A percentile compares a stretch with the other conserved stretches of the same genome.
These are phyloP conservation scores for Pseudochirops cupreus DNA, from an alignment of 2,797 vertebrate species.

Conservation along the genomic window DNA sequence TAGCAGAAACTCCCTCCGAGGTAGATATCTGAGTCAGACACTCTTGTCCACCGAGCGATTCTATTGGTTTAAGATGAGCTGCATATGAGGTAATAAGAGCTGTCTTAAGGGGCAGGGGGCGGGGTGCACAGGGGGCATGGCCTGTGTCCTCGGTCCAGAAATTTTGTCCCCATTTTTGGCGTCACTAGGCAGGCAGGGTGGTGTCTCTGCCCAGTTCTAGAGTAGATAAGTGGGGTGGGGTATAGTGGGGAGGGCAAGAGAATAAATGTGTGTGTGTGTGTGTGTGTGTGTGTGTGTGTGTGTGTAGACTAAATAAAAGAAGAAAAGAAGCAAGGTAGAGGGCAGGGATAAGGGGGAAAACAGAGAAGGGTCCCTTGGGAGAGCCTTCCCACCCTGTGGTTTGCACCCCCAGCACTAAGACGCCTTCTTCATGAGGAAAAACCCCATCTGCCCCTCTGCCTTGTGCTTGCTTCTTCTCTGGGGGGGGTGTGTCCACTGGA, in stretches of 20 bases:
- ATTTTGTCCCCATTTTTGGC: constrained; percentile 79
- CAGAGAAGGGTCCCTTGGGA: constrained; percentile 20
- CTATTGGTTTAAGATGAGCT: constrained; percentile 86
- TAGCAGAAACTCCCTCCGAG: constrained; percentile 82
- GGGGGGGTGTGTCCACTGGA: constrained; percentile 63
- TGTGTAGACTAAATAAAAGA: neutral
- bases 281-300: too few relatives aligned
- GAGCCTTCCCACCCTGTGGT: constrained; percentile 60
- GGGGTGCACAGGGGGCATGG: constrained; percentile 68
- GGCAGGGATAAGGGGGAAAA: neutral
- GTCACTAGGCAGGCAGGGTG: constrained; percentile 77
- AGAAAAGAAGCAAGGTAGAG: neutral
- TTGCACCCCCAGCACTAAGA: constrained; percentile 67
- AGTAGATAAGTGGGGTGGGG: constrained; percentile 65
- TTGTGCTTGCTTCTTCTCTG: constrained; percentile 81
- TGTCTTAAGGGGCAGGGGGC: constrained; percentile 74
- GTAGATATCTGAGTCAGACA: constrained; percentile 82
- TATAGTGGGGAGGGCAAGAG: constrained; percentile 7
- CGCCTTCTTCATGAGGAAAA: constrained; percentile 30
- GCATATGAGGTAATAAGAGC: constrained; percentile 85
- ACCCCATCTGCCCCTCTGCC: constrained; percentile 63
- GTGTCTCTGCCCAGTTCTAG: constrained; percentile 74
- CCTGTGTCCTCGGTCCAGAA: constrained; percentile 73
- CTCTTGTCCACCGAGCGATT: constrained; percentile 80
- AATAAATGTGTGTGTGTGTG: too few relatives aligned